Evolutionary conservation across 2,888 invertebrate genomes (phyloP), one percentile per base, ranked within the genome.

Genomic region (Eupeodes latifasciatus): DNA sequence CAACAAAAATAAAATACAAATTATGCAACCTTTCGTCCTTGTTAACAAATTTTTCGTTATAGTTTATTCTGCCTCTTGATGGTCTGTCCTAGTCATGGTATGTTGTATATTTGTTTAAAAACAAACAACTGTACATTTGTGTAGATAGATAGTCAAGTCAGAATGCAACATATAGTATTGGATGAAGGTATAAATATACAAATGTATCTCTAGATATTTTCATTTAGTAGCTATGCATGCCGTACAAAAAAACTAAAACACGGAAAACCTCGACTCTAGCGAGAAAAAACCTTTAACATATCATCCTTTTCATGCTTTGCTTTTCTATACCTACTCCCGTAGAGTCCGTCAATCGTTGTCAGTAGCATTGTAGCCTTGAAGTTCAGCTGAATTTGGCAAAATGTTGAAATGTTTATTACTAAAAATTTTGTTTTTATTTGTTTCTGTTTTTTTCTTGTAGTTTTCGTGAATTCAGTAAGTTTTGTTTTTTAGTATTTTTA

Each of bases 401-500:
- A 69, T 69, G 51, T 53, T 69, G 69, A 69, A 53, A 69, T 69
- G 53, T 53, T 69, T 69, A 69, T 69, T 34, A 67, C 67, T 51
- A 51, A 67, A 27, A 27, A 27, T 27, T 27, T 27, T 27, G 3
- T 27, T 27, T 19, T 19, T 19, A 19, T 19, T 11, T 16, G 44
- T 44, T 12, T 44, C 12, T 44, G 9, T 64, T 64, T 64, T 36
- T 34, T 61, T 11, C 27, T 1, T 4, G 16, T 55, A 9, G 27
- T 27, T 27, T 27, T 27, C 2, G 2, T 27, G 27, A 27, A 27
- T 27, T 27, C 27, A 27, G 27, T 27, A 27, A 27, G 27, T 27
- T 27, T 2, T 27, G 27, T 19, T 19, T 19, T 19, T 19, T 16
- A 53, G 7, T 40, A 7, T 40, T 40, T 55, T 16, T 55, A 14